Evolutionary conservation across 92 coral and sea anemone species (phyloP).

Genomic region (Diadumene lineata): DNA sequence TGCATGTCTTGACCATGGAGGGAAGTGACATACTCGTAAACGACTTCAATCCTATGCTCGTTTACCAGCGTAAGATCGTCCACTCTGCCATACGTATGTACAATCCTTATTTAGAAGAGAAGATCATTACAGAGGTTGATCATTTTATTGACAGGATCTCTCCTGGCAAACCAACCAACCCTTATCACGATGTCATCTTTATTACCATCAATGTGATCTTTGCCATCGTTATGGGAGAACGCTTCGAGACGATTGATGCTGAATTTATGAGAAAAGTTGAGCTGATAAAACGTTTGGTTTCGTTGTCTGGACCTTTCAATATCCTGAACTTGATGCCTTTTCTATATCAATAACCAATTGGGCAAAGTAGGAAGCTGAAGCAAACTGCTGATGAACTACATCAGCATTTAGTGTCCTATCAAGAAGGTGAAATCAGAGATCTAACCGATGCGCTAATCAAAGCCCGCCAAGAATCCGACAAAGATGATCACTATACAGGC

Average conservation of each 20-base stretch:
- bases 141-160: too few relatives aligned
- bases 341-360: conserved; percentile 46
- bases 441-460: conserved; percentile 61
- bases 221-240: conserved; percentile 39
- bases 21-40: too few relatives aligned
- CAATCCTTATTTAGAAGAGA: too few relatives aligned
- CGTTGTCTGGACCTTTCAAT: conserved; percentile 38
- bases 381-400: conserved; percentile 32
- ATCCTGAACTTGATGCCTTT: conserved; percentile 58
- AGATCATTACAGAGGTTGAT: too few relatives aligned
- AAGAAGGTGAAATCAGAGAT: conserved; percentile 47
- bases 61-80: too few relatives aligned
- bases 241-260: conserved; percentile 39
- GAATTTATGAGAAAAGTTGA: conserved; percentile 59
- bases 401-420: conserved; percentile 45
- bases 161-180: conserved; percentile 54
- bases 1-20: too few relatives aligned
- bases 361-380: conserved; percentile 49
- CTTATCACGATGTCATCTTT: conserved; percentile 43
- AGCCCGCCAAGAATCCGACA: conserved; percentile 42
- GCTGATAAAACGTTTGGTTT: conserved; percentile 36
- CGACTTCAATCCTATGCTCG: too few relatives aligned
- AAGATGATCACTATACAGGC: conserved; percentile 38
- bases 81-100: too few relatives aligned
- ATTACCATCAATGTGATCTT: too few relatives aligned